Percentiles rank a stretch among this genome's conserved stretches.
phyloP scores from a whole-genome alignment of 2,797 vertebrate genomes.

The Sebastes kiyomatsui region DNA sequence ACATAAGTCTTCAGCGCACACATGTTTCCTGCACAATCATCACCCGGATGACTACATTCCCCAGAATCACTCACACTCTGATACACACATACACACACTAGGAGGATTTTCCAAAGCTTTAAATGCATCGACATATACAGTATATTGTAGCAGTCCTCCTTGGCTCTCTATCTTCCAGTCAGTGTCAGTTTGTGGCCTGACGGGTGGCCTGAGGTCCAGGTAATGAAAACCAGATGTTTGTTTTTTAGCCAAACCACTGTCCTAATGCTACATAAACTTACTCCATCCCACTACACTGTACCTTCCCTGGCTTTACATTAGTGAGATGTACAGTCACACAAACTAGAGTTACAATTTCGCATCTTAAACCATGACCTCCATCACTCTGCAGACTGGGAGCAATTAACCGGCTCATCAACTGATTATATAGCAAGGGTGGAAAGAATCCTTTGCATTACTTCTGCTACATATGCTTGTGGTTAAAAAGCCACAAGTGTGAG shows the following conservation, averaged over 20 bases:
- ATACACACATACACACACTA: background rate
- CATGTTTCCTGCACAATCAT: constrained; percentile 52
- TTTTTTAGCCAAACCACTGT: background rate
- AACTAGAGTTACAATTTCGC: background rate
- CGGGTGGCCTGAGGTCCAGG: background rate
- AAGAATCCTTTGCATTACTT: background rate
- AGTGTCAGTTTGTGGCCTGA: background rate
- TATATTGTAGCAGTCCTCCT: background rate
- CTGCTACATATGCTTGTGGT: background rate
- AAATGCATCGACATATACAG: background rate
- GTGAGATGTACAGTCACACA: background rate
- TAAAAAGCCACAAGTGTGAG: background rate
- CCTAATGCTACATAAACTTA: background rate
- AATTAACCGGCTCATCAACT: background rate
- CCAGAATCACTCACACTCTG: background rate
- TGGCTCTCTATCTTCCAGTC: background rate
- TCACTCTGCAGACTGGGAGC: too few species aligned
- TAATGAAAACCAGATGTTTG: constrained; percentile 19
- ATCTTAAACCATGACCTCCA: background rate
- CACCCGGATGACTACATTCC: constrained; percentile 31
- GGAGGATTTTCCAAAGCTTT: background rate
- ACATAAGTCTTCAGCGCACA: constrained; percentile 36
- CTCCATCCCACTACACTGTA: background rate
- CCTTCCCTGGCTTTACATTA: background rate
- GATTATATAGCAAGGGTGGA: background rate